phyloP scores from a whole-genome alignment of 2,888 invertebrate species.

The Tortricodes alternella region DNA sequence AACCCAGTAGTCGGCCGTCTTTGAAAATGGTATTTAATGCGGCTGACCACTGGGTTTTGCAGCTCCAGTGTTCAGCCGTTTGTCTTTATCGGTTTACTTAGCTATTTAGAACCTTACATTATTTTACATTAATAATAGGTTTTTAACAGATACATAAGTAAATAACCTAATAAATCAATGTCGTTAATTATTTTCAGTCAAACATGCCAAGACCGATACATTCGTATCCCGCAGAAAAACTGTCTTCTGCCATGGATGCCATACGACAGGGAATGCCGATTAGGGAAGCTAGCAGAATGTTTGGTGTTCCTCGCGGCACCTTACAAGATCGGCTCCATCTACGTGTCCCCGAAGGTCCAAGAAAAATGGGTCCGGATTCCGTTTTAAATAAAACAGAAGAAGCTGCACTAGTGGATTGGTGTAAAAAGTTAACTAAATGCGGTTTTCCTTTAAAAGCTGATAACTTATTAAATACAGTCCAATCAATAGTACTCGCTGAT shows the following conservation, averaged over 20 bases:
- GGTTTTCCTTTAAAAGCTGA: background rate
- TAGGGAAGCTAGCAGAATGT: background rate
- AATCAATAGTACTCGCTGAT: too few relatives aligned
- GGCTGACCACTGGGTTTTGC: background rate
- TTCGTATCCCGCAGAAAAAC: background rate
- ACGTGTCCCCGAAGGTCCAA: slow-evolving; percentile 2
- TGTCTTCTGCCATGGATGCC: background rate
- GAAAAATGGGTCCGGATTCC: background rate
- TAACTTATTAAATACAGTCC: background rate
- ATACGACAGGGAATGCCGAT: background rate
- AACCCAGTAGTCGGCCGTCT: background rate
- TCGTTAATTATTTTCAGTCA: background rate
- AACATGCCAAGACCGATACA: background rate
- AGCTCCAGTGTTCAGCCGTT: background rate
- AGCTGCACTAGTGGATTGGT: background rate
- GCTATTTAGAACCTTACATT: too few relatives aligned
- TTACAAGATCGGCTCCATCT: background rate
- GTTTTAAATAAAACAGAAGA: slow-evolving; percentile 1
- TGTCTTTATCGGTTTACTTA: too few relatives aligned
- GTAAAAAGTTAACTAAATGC: background rate
- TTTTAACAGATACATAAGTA: background rate
- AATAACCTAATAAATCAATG: background rate
- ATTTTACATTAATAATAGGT: background rate
- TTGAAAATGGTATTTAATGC: background rate
- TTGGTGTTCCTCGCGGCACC: background rate